Base-by-base conservation (phyloP, 2,797 vertebrate species). In the Cirrhinus mrigala region DNA sequence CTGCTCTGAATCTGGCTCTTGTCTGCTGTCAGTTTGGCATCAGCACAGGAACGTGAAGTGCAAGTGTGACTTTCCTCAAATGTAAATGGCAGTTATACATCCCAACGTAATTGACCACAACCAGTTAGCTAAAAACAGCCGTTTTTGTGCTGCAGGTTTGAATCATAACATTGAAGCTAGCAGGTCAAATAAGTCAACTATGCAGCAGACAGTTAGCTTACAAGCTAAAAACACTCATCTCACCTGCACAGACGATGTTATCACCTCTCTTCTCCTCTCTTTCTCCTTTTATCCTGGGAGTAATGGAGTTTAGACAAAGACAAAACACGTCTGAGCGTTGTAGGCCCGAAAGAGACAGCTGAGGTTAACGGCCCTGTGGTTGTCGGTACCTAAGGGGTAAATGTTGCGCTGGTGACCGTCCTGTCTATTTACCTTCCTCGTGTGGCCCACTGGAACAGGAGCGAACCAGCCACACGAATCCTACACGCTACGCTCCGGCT, bases 381-480 rank as follows among this genome's bases (percentile, higher is more conserved):
- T 80, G 73, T 71, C 29, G 33, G 52, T 29, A n/a, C 46, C 20
- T 70, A 44, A 16, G 14, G 10, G 22, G 20, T 70, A 78, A 58
- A 74, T 40, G 24, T 79, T 70, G 71, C 50, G 2, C 20, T 85
- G 83, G 81, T 2, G 75, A 69, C 77, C 71, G 86, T 56, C 76
- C 85, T 8, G 86, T 82, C 37, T 90, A 77, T 87, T 83, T 88
- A 84, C 77, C 92, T 90, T 79, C 82, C 89, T 90, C 91, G 93
- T 83, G 48, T 94, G 94, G 93, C 94, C 92, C 92, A 92, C 91
- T 91, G 87, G 88, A 88, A 71, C 66, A 56, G 91, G 89, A 88
- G 87, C 62, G 89, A 86, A 64, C 58, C 69, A 62, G 68, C 85
- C 83, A 83, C 83, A 84, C 71, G 44, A 78, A 84, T 46, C 76